A percentile compares a stretch with the other conserved stretches of the same genome.
Conservation (phyloP, 2,888 invertebrate species). For the Folsomia manolachei region DNA sequence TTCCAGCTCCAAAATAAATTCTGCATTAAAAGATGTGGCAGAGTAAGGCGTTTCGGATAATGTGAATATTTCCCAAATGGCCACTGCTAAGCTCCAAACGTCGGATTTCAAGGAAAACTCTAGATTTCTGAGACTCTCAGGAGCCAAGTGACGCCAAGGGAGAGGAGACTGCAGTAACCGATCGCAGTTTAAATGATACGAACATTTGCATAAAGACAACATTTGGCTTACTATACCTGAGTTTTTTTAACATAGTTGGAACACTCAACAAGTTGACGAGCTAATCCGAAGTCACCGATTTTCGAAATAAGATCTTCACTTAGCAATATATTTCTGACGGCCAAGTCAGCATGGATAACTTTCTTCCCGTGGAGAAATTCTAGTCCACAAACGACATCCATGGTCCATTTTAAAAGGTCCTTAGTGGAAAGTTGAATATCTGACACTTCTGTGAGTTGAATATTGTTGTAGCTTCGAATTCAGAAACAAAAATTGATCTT, state of each 20-base stretch:
- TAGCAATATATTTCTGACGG: background rate
- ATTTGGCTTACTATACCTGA: background rate
- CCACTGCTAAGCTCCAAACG: slow-evolving; percentile 1
- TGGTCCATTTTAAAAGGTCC: slow-evolving; percentile 1
- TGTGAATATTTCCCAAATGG: slow-evolving; percentile 13
- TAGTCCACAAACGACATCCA: background rate
- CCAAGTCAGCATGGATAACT: slow-evolving; percentile 11
- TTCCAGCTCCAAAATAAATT: background rate
- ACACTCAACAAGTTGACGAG: slow-evolving; percentile 1
- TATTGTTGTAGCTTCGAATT: background rate
- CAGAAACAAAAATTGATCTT: too few species aligned
- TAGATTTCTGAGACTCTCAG: background rate
- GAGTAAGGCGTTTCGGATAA: background rate
- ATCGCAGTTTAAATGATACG: too few species aligned
- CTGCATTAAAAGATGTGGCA: background rate
- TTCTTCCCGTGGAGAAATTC: background rate
- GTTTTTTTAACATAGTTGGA: slow-evolving; percentile 7
- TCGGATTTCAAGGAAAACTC: slow-evolving; percentile 8
- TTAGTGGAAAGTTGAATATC: background rate
- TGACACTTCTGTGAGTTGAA: background rate
- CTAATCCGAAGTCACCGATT: slow-evolving; percentile 1
- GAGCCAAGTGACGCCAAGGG: slow-evolving; percentile 8
- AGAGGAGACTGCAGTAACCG: slow-evolving; percentile 5
- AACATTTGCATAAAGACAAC: too few species aligned
- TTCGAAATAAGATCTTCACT: background rate